Conservation (phyloP, 37 sponge, comb jelly and placozoan species). For the Aplysina aerophoba region DNA sequence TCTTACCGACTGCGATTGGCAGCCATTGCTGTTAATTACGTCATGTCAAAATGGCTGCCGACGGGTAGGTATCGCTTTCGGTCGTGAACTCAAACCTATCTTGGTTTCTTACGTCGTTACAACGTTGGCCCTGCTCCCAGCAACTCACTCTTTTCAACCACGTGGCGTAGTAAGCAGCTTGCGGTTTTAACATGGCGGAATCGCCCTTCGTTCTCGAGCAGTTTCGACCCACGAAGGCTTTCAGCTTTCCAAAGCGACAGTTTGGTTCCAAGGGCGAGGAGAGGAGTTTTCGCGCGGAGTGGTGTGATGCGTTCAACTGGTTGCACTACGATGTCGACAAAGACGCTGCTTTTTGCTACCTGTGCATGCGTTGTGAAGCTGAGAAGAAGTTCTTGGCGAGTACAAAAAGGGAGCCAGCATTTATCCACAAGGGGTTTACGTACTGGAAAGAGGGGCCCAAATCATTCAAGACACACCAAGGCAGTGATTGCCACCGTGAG, state of each 20-base stretch:
- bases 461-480: conserved; percentile 73
- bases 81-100: too few relatives aligned
- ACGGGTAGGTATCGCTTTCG: too few relatives aligned
- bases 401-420: conserved; percentile 65
- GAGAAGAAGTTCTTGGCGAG: conserved; percentile 54
- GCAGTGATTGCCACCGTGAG: conserved; percentile 71
- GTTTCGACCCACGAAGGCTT: conserved; percentile 38
- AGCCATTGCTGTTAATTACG: too few relatives aligned
- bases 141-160: too few relatives aligned
- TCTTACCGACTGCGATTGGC: too few relatives aligned
- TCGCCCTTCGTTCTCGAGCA: not conserved
- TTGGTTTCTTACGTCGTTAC: too few relatives aligned
- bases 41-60: too few relatives aligned
- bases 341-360: conserved; percentile 47
- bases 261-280: conserved; percentile 42
- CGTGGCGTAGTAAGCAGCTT: too few relatives aligned
- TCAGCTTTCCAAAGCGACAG: conserved; percentile 46
- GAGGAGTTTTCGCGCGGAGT: conserved; percentile 51
- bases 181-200: too few relatives aligned
- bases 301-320: conserved; percentile 58
- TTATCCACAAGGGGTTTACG: conserved; percentile 71
- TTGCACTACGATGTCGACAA: conserved; percentile 45
- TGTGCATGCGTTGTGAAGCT: conserved; percentile 45
- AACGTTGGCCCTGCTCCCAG: too few relatives aligned
- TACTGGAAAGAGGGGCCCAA: conserved; percentile 83